Evolutionary conservation across 2,888 invertebrate species (phyloP), one percentile per base, ranked within the genome.

Genomic region (Nesidiocoris tenuis): DNA sequence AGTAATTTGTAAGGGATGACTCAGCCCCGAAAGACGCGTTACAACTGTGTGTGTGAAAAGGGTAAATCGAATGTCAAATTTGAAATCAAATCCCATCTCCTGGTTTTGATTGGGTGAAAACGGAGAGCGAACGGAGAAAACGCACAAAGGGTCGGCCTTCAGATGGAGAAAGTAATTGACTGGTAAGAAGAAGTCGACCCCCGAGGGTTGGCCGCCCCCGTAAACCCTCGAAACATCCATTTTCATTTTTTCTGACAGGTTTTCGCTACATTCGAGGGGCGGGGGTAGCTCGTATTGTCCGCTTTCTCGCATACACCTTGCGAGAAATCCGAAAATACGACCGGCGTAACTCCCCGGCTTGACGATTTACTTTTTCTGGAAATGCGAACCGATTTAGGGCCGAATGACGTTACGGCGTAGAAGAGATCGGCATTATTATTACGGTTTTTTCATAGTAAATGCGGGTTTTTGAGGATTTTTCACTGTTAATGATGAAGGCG

Each of bases 61-160:
- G 19, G 64, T 39, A 65, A 65, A 65, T 65, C 39, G 65, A 65
- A 65, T 65, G 65, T 65, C 65, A 65, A 65, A 65, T 65, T 65
- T 65, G 65, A 65, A 65, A 65, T 39, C 39, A 39, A 39, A 39
- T 39, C 39, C 39, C 39, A 39, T 39, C 39, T 39, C 39, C 39
- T 39, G 39, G 39, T 39, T 39, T 39, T 39, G 39, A 39, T 39
- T 39, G 39, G 39, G 39, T 39, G 39, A 39, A 39, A 39, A n/a
- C 5, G 39, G 39, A 39, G 12, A 39, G n/a, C n/a, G 39, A 39
- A 39, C 3, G 39, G 39, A 3, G 5, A 12, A 3, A 39, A 3
- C 3, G 39, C 39, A 39, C 39, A 39, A 39, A 39, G 12, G 3
- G 39, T 39, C 12, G 5, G 39, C 39, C 39, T 39, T 39, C 39